Evolutionary conservation across 1,140 invertebrate species (phyloP), one percentile per base, ranked within the genome.

Genomic region (Drosophila sucinea): DNA sequence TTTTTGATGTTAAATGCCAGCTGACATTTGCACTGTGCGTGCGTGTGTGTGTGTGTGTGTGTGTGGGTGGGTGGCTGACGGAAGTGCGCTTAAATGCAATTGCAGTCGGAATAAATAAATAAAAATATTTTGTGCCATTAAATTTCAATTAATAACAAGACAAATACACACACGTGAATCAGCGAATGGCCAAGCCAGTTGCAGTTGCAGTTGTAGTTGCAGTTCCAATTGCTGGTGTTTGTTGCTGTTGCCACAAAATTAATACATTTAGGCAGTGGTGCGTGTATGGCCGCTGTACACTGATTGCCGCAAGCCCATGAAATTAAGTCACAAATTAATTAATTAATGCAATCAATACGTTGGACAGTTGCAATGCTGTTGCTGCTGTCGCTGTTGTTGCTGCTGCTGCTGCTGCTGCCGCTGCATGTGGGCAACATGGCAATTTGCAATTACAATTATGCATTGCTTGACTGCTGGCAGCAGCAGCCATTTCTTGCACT

Each of bases 261-360:
- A 82, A 86, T 86, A 86, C 79, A 87, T 86, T 87, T 85, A 71
- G 79, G 76, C 82, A 87, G 75, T 66, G 68, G 79, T 87, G 83
- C 79, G 83, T 85, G 82, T 67, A 23, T 25, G 7, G 23, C 54
- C 47, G 70, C 25, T 55, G 64, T 60, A 76, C 84, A 77, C 77
- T 84, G 84, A 89, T 90, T 89, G 84, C 84, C 84, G 84, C 84
- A 83, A 87, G 87, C 79, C 80, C 86, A 87, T 87, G 86, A 87
- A 90, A 90, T 90, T 83, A 83, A 90, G 82, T 90, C 87, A 87
- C 87, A 90, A 90, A 90, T 90, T 90, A 90, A 90, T 90, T 90
- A 90, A 90, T 90, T 90, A 90, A 90, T 90, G 83, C 87, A 90
- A 90, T 90, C 86, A 90, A 90, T 90, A 90, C 82, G 80, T 79